Evolutionary conservation across 2,113 vertebrate genomes (phyloP).

Genomic region (Talpa occidentalis): DNA sequence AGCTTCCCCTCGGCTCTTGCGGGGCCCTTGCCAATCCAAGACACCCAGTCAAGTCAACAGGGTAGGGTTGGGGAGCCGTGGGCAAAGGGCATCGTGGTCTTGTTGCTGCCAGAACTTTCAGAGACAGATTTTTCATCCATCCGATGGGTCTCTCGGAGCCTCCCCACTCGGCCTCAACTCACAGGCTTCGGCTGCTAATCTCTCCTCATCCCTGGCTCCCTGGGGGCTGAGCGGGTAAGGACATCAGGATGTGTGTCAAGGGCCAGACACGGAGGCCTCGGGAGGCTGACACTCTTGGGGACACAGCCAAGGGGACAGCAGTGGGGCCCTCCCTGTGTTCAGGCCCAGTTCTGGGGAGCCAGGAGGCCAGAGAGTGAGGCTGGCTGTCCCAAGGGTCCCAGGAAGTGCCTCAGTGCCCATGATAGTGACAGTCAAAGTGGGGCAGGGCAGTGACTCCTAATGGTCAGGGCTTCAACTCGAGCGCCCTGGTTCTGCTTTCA

Average conservation of each 20-base stretch:
- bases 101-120: constrained; percentile 43
- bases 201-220: background rate
- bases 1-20: background rate
- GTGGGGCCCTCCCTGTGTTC: background rate
- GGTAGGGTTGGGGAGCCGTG: constrained; percentile 51
- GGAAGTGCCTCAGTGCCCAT: background rate
- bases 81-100: constrained; percentile 50
- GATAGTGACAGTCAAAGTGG: background rate
- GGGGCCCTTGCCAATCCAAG: constrained; percentile 34
- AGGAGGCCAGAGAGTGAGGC: background rate
- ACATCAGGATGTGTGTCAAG: background rate
- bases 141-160: background rate
- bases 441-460: background rate
- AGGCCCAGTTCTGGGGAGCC: background rate
- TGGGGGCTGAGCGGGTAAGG: background rate
- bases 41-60: constrained; percentile 61
- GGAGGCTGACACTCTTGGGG: background rate
- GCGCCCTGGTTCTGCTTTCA: background rate
- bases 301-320: background rate
- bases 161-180: background rate
- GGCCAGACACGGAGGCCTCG: background rate
- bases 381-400: background rate
- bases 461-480: background rate
- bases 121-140: constrained; percentile 68
- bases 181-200: background rate